Conservation (phyloP, 2,797 vertebrate species). For the Poeciliopsis paucimaculata region DNA sequence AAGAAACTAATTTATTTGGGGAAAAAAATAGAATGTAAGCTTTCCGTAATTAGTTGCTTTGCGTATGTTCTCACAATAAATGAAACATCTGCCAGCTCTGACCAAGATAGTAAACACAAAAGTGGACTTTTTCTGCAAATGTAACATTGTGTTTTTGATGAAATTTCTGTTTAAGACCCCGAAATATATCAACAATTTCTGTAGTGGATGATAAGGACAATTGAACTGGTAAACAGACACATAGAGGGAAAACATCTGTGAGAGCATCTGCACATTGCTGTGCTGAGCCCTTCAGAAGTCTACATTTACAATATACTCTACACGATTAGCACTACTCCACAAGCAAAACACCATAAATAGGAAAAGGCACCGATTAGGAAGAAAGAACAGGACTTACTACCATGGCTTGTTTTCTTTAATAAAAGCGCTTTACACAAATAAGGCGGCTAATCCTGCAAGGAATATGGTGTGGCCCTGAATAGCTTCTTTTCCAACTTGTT, state of each 20-base stretch:
- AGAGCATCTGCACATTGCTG: conserved; percentile 65
- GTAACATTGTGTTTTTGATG: conserved; percentile 30
- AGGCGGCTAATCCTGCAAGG: conserved; percentile 74
- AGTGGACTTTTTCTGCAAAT: neutral
- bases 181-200: conserved; percentile 56
- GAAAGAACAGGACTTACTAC: conserved; percentile 43
- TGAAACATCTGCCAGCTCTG: conserved; percentile 13
- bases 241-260: conserved; percentile 65
- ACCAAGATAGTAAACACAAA: conserved; percentile 11
- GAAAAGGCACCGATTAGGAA: conserved; percentile 21
- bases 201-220: conserved; percentile 51
- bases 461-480: conserved; percentile 75
- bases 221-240: conserved; percentile 70
- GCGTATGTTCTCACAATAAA: conserved; percentile 11
- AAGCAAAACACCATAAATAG: conserved; percentile 38
- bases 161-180: conserved; percentile 21
- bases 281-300: conserved; percentile 40
- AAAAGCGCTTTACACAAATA: conserved; percentile 67
- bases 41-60: conserved; percentile 7
- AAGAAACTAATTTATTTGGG: neutral
- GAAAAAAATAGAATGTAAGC: neutral
- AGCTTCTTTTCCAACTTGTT: conserved; percentile 78
- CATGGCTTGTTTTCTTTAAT: conserved; percentile 69
- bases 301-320: conserved; percentile 42
- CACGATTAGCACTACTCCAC: conserved; percentile 51